A percentile compares a stretch with the other conserved stretches of the same genome.
phyloP scores from a whole-genome alignment of 2,797 vertebrate species.

The Falco biarmicus region DNA sequence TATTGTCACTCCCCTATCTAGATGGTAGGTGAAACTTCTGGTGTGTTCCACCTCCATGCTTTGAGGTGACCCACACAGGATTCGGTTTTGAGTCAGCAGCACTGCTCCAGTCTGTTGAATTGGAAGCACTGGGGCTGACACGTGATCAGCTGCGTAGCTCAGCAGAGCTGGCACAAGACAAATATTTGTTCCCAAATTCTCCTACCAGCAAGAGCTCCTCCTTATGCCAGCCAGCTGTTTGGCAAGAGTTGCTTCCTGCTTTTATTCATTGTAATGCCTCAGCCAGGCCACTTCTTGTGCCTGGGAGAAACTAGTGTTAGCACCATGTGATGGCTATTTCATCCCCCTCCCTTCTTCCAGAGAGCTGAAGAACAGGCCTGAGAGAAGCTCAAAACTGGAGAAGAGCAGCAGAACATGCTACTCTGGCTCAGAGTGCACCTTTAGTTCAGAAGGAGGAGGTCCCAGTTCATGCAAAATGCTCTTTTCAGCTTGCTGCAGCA shows the following conservation, averaged over 20 bases:
- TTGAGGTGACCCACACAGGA: rapidly evolving
- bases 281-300: neutral
- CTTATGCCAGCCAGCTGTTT: conserved; percentile 63
- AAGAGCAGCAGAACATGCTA: neutral
- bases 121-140: neutral
- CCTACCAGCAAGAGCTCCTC: neutral
- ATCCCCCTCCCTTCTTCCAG: neutral
- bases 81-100: neutral
- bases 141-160: neutral
- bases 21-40: neutral
- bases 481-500: neutral
- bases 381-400: neutral
- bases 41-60: rapidly evolving
- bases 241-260: conserved; percentile 38
- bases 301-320: neutral
- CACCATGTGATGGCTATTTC: neutral
- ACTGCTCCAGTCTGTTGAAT: neutral
- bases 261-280: neutral
- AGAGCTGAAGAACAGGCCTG: neutral
- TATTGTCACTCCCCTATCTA: neutral
- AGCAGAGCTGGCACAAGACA: neutral
- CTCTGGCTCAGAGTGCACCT: neutral
- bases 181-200: conserved; percentile 19
- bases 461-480: neutral
- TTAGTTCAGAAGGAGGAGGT: neutral